Percentiles rank a stretch among this genome's conserved stretches.
phyloP scores from a whole-genome alignment of 2,113 vertebrate species.

The Syrrhaptes paradoxus region DNA sequence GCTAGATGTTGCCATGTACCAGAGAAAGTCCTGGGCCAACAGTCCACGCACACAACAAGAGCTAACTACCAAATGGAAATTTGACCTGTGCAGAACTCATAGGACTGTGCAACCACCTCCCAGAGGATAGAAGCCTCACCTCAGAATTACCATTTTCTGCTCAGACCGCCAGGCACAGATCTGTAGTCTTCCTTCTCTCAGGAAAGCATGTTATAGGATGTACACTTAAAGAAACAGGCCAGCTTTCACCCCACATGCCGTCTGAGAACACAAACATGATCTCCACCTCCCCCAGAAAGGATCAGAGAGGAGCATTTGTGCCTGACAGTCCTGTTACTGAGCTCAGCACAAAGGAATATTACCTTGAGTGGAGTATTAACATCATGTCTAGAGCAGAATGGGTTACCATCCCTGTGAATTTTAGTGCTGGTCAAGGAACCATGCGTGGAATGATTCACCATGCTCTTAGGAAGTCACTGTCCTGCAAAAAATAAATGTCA shows the following conservation, averaged over 20 bases:
- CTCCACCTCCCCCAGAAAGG: not conserved
- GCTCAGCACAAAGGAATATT: fast-evolving
- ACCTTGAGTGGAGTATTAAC: not conserved
- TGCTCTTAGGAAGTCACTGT: not conserved
- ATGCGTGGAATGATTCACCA: not conserved
- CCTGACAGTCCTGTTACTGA: not conserved
- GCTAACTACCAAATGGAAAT: not conserved
- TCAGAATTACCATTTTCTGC: not conserved
- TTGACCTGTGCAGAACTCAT: not conserved
- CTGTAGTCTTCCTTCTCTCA: not conserved
- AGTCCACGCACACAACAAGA: not conserved
- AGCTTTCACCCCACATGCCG: not conserved
- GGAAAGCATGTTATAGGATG: not conserved
- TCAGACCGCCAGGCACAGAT: not conserved
- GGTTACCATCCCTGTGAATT: not conserved
- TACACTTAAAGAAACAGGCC: not conserved
- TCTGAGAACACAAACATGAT: not conserved
- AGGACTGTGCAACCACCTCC: not conserved
- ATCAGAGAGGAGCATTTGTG: not conserved
- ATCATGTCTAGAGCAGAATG: not conserved
- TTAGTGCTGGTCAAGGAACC: not conserved
- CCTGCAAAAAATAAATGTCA: not conserved
- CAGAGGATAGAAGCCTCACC: not conserved
- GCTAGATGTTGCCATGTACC: not conserved
- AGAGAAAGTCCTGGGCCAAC: not conserved